These are phyloP conservation scores for Bedellia somnulentella DNA, from an alignment of 2,888 invertebrate species.

Conservation along the genomic window DNA sequence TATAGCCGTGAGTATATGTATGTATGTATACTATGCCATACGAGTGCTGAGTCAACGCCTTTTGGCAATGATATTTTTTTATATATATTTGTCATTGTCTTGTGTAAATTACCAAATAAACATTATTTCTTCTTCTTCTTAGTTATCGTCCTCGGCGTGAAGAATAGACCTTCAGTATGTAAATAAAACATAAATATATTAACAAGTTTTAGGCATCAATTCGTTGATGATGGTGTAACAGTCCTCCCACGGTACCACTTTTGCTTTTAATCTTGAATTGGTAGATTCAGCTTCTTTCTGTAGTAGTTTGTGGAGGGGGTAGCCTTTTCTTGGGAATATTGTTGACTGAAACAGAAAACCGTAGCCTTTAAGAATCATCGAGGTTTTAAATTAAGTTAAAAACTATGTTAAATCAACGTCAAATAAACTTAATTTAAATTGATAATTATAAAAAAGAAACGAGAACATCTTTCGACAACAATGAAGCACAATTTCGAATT, in stretches of 20 bases:
- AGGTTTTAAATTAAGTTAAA: neutral
- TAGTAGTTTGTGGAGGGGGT: constrained; percentile 31
- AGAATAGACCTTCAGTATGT: too few relatives aligned
- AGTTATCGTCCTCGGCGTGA: too few relatives aligned
- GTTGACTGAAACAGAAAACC: constrained; percentile 21
- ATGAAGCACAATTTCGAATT: neutral
- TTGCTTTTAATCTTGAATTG: constrained; percentile 24
- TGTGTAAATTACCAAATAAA: too few relatives aligned
- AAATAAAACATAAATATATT: too few relatives aligned
- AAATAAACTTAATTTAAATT: neutral
- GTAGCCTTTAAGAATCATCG: neutral
- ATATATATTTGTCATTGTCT: too few relatives aligned
- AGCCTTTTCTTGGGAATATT: constrained; percentile 39
- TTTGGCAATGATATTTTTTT: too few relatives aligned
- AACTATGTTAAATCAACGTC: neutral
- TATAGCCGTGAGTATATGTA: too few relatives aligned
- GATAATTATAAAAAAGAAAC: neutral
- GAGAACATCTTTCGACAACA: neutral
- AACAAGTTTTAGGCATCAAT: constrained; percentile 27
- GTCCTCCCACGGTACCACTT: constrained; percentile 37
- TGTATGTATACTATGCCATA: too few relatives aligned
- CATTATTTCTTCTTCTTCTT: too few relatives aligned
- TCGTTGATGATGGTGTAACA: constrained; percentile 25
- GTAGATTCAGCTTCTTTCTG: constrained; percentile 23
- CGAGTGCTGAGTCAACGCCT: too few relatives aligned